phyloP scores from a whole-genome alignment of 2,797 vertebrate genomes.

The Artibeus lituratus region DNA sequence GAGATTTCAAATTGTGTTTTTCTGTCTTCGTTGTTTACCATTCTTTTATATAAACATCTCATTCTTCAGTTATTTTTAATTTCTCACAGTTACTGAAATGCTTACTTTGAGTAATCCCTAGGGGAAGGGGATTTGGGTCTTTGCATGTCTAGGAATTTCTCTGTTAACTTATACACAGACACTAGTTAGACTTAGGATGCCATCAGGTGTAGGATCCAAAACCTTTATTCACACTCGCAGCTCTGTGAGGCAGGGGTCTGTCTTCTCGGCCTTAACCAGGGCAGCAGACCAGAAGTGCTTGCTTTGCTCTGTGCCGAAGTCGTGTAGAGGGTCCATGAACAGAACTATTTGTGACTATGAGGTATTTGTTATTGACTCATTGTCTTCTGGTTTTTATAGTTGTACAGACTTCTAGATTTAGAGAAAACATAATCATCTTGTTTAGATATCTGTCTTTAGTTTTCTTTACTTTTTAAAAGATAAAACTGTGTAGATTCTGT shows the following conservation, averaged over 20 bases:
- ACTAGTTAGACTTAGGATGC: not conserved
- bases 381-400: conserved; percentile 8
- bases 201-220: not conserved
- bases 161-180: not conserved
- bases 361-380: not conserved
- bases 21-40: not conserved
- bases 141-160: not conserved
- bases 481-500: not conserved
- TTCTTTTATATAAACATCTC: not conserved
- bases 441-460: not conserved
- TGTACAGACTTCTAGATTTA: not conserved
- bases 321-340: not conserved
- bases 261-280: not conserved
- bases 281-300: not conserved
- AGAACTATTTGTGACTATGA: not conserved
- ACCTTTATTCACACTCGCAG: not conserved
- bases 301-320: not conserved
- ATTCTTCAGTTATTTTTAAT: not conserved
- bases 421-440: not conserved
- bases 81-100: conserved; percentile 15
- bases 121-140: not conserved
- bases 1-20: not conserved
- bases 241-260: not conserved
- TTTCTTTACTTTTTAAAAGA: not conserved
- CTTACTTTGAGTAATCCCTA: not conserved